Conservation (phyloP, 2,888 invertebrate species). For the Lasioglossum marginatum region DNA sequence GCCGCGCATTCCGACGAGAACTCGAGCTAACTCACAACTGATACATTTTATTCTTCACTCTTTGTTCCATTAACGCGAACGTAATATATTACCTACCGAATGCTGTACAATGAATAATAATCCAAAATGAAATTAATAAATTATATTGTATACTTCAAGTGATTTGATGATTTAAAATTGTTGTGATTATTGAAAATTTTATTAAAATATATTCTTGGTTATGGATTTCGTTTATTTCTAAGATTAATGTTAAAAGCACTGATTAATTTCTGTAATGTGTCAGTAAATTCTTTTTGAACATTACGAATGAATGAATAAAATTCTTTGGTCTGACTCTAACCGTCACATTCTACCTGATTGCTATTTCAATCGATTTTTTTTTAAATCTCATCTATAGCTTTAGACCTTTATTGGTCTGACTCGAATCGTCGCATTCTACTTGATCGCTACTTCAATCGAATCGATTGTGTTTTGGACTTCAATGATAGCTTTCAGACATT, state of each 20-base stretch:
- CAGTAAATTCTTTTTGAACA: neutral
- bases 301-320: neutral
- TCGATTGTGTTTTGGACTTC: neutral
- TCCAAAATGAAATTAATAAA: neutral
- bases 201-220: neutral
- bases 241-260: neutral
- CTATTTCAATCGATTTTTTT: neutral
- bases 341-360: neutral
- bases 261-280: neutral
- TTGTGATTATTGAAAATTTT: neutral
- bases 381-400: neutral
- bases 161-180: neutral
- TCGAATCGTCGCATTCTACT: neutral
- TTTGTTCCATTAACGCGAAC: neutral
- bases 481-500: neutral
- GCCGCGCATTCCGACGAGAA: constrained; percentile 12
- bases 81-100: neutral
- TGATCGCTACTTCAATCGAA: neutral
- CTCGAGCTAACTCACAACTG: neutral
- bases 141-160: neutral
- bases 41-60: neutral
- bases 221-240: neutral
- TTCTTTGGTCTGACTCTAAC: neutral
- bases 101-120: neutral
- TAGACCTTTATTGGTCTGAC: neutral